A percentile compares a stretch with the other conserved stretches of the same genome.
These are phyloP conservation scores for Antedon mediterranea DNA, from an alignment of 53 echinoderm and acorn worm genomes.

Conservation along the genomic window DNA sequence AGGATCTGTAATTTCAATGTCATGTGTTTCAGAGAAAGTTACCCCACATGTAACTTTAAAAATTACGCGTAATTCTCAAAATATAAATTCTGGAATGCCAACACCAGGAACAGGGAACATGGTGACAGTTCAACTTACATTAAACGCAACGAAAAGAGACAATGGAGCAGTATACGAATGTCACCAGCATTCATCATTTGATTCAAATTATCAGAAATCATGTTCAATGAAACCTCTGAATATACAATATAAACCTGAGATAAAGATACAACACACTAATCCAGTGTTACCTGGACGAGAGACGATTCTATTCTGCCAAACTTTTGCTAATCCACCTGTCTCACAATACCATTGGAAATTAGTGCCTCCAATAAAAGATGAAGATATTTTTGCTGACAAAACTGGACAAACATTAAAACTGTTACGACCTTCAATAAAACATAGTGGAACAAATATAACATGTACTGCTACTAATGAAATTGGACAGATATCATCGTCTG, in stretches of 20 bases:
- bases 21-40: background rate
- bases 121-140: background rate
- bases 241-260: background rate
- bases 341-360: background rate
- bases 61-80: background rate
- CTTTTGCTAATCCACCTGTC: background rate
- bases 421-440: background rate
- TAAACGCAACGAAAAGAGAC: background rate
- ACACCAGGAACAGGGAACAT: background rate
- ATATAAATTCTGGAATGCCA: background rate
- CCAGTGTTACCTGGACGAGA: background rate
- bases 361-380: background rate
- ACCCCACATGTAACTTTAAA: background rate
- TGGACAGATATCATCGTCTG: background rate
- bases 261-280: background rate
- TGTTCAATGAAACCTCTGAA: background rate
- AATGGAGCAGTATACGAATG: background rate
- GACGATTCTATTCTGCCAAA: background rate
- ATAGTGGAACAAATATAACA: background rate
- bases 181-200: background rate
- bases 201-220: background rate
- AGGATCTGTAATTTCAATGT: background rate
- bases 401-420: background rate
- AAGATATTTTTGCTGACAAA: background rate
- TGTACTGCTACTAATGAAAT: background rate